Base-by-base conservation (phyloP, 92 coral and sea anemone species). In the Umimayanthus kanabou region DNA sequence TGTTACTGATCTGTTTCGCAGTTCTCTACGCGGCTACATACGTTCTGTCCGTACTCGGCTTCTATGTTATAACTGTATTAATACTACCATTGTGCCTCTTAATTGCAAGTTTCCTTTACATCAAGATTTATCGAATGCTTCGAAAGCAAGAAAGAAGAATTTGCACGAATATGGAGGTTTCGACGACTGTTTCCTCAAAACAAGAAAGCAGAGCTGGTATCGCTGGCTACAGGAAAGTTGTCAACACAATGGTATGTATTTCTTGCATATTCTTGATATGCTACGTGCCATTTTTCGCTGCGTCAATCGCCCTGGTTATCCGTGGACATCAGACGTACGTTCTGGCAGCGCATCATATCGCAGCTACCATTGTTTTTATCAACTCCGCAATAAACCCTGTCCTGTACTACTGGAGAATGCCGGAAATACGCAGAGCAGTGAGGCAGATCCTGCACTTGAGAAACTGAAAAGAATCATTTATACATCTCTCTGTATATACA, bases 361-460 rank as follows among this genome's bases (percentile, higher is more conserved):
- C 84, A 58, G 84, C 84, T 37, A 80, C 84, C 20, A 50, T 80
- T 26, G 84, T 80, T 16, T 80, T 80, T 8, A 80, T 80, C 70
- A 80, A 80, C 29, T 80, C 84, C n/a, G 29, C 70, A 22, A 80
- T 80, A 55, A 80, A 80, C 25, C 84, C 84, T 8, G 39, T 37
- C 23, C 29, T 80, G 72, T 80, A 28, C 42, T 80, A 80, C 84
- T 33, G 70, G 70, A 53, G 84, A 80, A 57, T 80, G 72, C 69
- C 45, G 28, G 84, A 80, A 22, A 53, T 80, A 55, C 67, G 39
- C 69, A 80, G 47, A 20, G 84, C 72, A 53, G 84, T 80, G 66
- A 80, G 67, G 43, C 84, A 80, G 6, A 57, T 80, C 43, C 71
- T 80, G 15, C 6, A 80, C 70, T 58, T 78, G 43, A 18, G 3